Evolutionary conservation across 2,888 invertebrate species (phyloP).

Genomic region (Habrosyne pyritoides): DNA sequence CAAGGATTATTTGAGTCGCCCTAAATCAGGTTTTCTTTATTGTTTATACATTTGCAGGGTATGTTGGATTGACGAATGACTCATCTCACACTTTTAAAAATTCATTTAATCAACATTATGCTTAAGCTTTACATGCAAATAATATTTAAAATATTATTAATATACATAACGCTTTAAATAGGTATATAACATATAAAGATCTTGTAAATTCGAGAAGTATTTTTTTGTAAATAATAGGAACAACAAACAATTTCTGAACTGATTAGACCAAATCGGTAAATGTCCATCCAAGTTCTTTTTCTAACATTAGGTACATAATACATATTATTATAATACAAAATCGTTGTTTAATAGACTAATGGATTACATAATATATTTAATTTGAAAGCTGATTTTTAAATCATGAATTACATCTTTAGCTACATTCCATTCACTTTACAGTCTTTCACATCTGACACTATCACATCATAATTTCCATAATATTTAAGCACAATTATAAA

Average conservation of each 20-base stretch:
- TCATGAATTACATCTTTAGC: neutral
- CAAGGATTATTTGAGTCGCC: no score
- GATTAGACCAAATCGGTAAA: neutral
- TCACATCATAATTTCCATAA: neutral
- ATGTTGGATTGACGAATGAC: neutral
- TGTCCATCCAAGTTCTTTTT: neutral
- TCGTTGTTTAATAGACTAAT: neutral
- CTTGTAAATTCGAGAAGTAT: constrained; percentile 41
- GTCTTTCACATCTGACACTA: neutral
- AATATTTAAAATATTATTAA: constrained; percentile 9
- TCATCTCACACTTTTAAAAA: constrained; percentile 5
- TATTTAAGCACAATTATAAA: neutral
- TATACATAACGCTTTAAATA: constrained; percentile 17
- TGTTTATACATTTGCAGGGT: no score
- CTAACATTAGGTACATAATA: neutral
- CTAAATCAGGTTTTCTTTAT: no score
- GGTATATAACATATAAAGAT: constrained; percentile 24
- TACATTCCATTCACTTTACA: neutral
- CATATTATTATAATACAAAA: no score
- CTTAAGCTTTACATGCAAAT: constrained; percentile 36
- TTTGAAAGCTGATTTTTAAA: neutral
- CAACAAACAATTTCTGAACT: constrained; percentile 9
- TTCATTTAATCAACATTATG: constrained; percentile 17
- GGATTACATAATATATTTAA: no score
- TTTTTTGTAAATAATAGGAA: constrained; percentile 34